Conservation (phyloP, 2,113 vertebrate species). For the Rhynchomys soricoides region DNA sequence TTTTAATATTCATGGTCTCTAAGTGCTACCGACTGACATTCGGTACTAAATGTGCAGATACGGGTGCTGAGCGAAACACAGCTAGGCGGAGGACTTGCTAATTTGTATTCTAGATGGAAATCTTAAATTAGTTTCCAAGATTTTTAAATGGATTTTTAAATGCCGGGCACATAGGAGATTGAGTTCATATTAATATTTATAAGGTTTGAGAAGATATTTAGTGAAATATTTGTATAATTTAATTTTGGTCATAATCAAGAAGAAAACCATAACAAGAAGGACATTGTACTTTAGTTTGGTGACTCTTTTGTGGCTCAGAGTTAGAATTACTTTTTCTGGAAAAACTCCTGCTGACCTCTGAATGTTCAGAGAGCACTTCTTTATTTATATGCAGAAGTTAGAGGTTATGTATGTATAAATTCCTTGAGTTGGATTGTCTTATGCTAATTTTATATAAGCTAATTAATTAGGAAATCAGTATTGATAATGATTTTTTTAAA, state of each 20-base stretch:
- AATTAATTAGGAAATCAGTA: conserved; percentile 70
- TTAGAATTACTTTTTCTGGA: conserved; percentile 32
- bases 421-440: conserved; percentile 40
- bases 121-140: conserved; percentile 85
- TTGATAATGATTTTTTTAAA: conserved; percentile 65
- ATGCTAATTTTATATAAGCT: conserved; percentile 61
- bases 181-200: conserved; percentile 88
- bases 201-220: conserved; percentile 86
- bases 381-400: conserved; percentile 12
- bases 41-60: conserved; percentile 77
- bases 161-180: conserved; percentile 84
- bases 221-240: conserved; percentile 88
- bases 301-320: neutral
- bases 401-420: conserved; percentile 29
- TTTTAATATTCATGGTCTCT: conserved; percentile 85
- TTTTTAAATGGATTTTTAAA: conserved; percentile 86
- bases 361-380: neutral
- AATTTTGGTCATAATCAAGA: conserved; percentile 83
- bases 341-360: neutral
- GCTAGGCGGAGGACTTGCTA: conserved; percentile 67
- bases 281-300: neutral
- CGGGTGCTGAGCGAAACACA: conserved; percentile 80
- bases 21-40: conserved; percentile 80
- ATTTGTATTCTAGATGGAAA: conserved; percentile 84
- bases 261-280: conserved; percentile 56